Evolutionary conservation across 2,113 vertebrate genomes (phyloP), one percentile per base, ranked within the genome.

Genomic region (Naja naja): DNA sequence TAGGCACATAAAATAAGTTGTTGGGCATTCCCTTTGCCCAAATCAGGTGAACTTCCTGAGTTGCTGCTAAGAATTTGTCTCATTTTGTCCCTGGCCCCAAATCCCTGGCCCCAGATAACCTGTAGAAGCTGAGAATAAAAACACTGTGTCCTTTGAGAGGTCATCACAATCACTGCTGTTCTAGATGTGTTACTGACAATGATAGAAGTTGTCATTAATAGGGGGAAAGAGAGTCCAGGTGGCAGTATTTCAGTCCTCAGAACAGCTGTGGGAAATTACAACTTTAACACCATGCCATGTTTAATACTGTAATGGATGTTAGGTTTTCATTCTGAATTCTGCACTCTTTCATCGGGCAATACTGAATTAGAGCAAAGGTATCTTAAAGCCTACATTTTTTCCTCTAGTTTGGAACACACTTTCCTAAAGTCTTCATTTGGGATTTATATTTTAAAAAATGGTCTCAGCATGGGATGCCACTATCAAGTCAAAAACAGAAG

Each of bases 121-220:
- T 25, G 56, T 58, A 64, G 0, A 91, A 93, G 39, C 7, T 93
- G 90, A 64, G 92, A 93, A 92, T 88, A 0, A 0, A 87, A 88
- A 43, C 91, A 89, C 53, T 11, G 91, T 90, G 91, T 49, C 64
- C 89, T 94, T 91, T 74, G 91, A 92, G 94, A 95, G n/a, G 2
- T 27, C 11, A 16, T 27, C 9, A 90, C 25, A 39, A 39, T 43
- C 64, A 39, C 27, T 81, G 25, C 39, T 85, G 47, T n/a, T 22
- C 74, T 60, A 56, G 49, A 89, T 93, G 74, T 94, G 94, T 94
- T 64, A 87, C 53, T 85, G 18, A 43, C 0, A 0, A 81, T 91
- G 93, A 88, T 25, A 55, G 93, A 93, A 94, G n/a, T n/a, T 16
- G 6, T 12, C 11, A 52, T 92, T 93, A 94, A 89, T 69, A 89